A percentile compares a stretch with the other conserved stretches of the same genome.
These are phyloP conservation scores for Pseudopodoces humilis DNA, from an alignment of 2,113 vertebrate genomes.

Conservation along the genomic window DNA sequence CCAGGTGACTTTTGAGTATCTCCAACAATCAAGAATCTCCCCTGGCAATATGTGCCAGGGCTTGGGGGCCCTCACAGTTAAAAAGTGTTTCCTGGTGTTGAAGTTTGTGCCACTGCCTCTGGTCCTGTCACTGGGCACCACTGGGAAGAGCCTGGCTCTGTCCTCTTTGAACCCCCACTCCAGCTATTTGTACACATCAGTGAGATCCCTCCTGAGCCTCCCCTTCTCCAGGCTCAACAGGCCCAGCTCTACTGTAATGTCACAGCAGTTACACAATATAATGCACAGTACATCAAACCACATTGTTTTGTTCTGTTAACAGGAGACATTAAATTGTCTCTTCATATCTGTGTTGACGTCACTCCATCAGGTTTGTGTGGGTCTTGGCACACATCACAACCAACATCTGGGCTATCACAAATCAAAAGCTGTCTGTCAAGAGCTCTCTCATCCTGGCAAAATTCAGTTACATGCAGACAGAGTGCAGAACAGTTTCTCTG, in stretches of 20 bases:
- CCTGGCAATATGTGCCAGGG: neutral
- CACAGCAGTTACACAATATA: neutral
- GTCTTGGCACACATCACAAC: neutral
- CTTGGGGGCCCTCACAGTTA: accelerated
- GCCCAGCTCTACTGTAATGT: neutral
- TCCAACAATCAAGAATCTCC: neutral
- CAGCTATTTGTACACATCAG: neutral
- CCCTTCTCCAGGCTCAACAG: neutral
- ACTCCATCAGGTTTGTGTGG: neutral
- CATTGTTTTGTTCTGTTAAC: neutral
- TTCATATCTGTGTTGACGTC: neutral
- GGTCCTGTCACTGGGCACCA: neutral
- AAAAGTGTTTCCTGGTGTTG: neutral
- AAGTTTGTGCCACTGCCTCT: neutral
- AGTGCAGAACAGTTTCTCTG: neutral
- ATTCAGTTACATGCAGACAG: neutral
- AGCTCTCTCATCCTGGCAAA: neutral
- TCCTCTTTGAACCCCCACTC: neutral
- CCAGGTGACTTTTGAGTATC: neutral
- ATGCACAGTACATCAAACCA: neutral
- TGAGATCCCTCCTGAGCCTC: neutral
- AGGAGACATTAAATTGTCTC: neutral
- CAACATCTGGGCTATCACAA: neutral
- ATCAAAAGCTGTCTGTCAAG: neutral
- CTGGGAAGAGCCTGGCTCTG: neutral